These are phyloP conservation scores for Elaphurus davidianus DNA, from an alignment of 2,113 vertebrate genomes.

Conservation along the genomic window DNA sequence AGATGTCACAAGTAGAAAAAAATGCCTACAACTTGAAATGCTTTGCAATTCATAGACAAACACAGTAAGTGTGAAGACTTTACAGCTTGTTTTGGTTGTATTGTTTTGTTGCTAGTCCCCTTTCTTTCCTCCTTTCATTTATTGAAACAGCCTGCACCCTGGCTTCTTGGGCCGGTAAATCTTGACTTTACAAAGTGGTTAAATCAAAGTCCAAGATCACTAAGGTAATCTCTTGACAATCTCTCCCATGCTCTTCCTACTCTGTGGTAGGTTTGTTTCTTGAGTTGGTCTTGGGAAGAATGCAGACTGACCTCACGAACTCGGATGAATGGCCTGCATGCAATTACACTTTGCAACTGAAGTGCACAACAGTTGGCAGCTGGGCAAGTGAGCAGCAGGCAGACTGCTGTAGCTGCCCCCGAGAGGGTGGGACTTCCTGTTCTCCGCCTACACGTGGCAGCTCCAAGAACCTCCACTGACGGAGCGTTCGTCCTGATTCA, in stretches of 20 bases:
- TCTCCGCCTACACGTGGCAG: not conserved
- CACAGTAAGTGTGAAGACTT: not conserved
- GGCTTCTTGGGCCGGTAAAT: not conserved
- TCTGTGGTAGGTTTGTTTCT: not conserved
- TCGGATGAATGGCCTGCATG: not conserved
- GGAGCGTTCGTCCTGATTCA: not conserved
- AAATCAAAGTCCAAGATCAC: not conserved
- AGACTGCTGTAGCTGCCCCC: not conserved
- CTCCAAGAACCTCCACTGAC: not conserved
- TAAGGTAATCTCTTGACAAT: not conserved
- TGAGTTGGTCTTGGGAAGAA: not conserved
- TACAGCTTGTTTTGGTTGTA: not conserved
- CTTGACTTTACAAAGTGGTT: not conserved
- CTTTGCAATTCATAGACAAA: not conserved
- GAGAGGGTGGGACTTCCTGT: not conserved
- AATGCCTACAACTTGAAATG: not conserved
- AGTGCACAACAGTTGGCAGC: not conserved
- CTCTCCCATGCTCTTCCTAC: not conserved
- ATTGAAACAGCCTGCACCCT: not conserved
- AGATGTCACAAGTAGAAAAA: not conserved
- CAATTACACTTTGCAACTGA: not conserved
- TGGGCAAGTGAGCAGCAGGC: not conserved
- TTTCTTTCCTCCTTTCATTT: not conserved
- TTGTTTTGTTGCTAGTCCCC: not conserved
- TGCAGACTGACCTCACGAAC: not conserved